Conservation (phyloP, 2,113 vertebrate genomes). For the Oceanites oceanicus region DNA sequence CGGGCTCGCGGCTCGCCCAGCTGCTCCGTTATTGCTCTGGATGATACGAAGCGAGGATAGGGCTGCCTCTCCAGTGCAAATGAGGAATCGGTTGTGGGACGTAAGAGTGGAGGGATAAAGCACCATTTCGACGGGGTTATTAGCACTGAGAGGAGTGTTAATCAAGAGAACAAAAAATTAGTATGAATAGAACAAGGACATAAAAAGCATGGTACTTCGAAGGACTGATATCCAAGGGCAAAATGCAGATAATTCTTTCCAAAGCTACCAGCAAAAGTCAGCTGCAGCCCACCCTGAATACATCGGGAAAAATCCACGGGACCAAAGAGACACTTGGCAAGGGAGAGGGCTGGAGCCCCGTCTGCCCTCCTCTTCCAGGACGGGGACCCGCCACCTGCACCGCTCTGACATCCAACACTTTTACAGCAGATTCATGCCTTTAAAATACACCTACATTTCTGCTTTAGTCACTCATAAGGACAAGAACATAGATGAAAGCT, state of each 20-base stretch:
- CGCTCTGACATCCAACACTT: not conserved
- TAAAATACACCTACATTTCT: not conserved
- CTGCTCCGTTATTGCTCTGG: not conserved
- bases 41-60: fast-evolving
- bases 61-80: not conserved
- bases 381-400: not conserved
- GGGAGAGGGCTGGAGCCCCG: not conserved
- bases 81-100: not conserved
- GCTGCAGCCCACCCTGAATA: not conserved
- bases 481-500: not conserved
- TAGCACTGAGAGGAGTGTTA: not conserved
- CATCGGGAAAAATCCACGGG: not conserved
- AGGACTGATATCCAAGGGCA: not conserved
- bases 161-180: not conserved
- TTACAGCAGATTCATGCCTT: not conserved
- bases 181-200: not conserved
- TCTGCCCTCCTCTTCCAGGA: not conserved
- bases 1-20: not conserved
- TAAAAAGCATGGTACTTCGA: not conserved
- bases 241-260: not conserved
- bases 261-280: not conserved
- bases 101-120: not conserved
- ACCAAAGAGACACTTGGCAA: not conserved
- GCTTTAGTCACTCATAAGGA: not conserved
- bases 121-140: not conserved